Base-by-base conservation (phyloP, 1,140 invertebrate species). In the Amyelois transitella region DNA sequence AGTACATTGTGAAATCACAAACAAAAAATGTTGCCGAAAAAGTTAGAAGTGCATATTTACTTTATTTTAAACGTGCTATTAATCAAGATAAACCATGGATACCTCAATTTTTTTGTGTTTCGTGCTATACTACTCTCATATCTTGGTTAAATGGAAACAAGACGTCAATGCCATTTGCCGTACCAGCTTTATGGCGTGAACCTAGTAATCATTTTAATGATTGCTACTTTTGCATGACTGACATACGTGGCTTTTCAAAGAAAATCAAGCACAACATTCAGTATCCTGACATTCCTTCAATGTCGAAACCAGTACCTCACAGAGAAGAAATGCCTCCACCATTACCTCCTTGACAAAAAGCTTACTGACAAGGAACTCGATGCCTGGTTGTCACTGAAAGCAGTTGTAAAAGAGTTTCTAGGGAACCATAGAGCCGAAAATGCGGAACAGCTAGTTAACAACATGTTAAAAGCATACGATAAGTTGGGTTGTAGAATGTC, bases 71-170 rank as follows among this genome's bases (percentile, higher is more conserved):
- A 53, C 51, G 38, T 53, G 38, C 18, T 43, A 53, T 43, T 20
- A 53, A 53, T 43, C 51, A 43, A 53, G 51, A 53, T 22, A 53
- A 53, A 53, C 38, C 51, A 43, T 53, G 38, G 38, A 43, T 53
- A 22, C 51, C 38, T 21, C n/a, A 43, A 10, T 20, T 53, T 43
- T 43, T 53, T 53, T n/a, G 51, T 43, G 32, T 43, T 43, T 43
- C 32, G 38, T 53, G 51, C 51, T 53, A 53, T 22, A 20, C 18
- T 43, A 43, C 18, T 53, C 38, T 53, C n/a, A n/a, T n/a, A n/a
- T n/a, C n/a, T n/a, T n/a, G n/a, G n/a, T n/a, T n/a, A n/a, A n/a
- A n/a, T n/a, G n/a, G n/a, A n/a, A n/a, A n/a, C n/a, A n/a, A n/a
- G n/a, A n/a, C n/a, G n/a, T n/a, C n/a, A n/a, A n/a, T n/a, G n/a